These are phyloP conservation scores for Mycteria americana DNA, from an alignment of 2,797 vertebrate species.

Conservation along the genomic window DNA sequence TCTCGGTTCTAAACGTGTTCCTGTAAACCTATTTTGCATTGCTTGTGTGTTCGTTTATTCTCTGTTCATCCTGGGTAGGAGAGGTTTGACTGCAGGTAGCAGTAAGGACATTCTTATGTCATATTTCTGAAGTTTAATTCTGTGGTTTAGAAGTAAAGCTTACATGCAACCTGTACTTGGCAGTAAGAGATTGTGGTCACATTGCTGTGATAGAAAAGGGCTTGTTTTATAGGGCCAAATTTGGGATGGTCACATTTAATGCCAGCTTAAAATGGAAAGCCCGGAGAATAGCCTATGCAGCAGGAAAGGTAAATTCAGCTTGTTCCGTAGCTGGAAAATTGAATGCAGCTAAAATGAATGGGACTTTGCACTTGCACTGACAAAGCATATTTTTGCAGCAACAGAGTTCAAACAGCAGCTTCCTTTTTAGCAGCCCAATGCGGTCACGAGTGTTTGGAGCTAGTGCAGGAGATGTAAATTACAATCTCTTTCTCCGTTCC, in stretches of 20 bases:
- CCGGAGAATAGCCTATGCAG: not conserved
- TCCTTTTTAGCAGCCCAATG: not conserved
- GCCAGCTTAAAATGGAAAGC: not conserved
- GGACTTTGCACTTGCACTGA: not conserved
- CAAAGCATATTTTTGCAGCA: not conserved
- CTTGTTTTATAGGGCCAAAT: not conserved
- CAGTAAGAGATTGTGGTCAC: not conserved
- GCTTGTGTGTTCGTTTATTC: not conserved
- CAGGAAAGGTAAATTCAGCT: not conserved
- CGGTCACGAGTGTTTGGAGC: not conserved
- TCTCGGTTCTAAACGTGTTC: not conserved
- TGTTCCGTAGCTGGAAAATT: not conserved
- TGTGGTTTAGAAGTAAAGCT: not conserved
- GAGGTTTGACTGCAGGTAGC: not conserved
- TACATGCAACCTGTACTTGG: rapidly evolving
- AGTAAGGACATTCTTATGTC: rapidly evolving
- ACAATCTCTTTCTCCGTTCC: not conserved
- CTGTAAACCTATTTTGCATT: not conserved
- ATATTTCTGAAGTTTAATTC: not conserved
- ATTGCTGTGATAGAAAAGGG: not conserved
- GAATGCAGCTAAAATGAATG: not conserved
- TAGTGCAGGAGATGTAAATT: not conserved
- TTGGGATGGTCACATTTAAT: not conserved
- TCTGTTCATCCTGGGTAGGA: not conserved
- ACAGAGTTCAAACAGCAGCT: not conserved